Evolutionary conservation across 2,888 invertebrate species (phyloP).

Genomic region (Hipparchia semele): DNA sequence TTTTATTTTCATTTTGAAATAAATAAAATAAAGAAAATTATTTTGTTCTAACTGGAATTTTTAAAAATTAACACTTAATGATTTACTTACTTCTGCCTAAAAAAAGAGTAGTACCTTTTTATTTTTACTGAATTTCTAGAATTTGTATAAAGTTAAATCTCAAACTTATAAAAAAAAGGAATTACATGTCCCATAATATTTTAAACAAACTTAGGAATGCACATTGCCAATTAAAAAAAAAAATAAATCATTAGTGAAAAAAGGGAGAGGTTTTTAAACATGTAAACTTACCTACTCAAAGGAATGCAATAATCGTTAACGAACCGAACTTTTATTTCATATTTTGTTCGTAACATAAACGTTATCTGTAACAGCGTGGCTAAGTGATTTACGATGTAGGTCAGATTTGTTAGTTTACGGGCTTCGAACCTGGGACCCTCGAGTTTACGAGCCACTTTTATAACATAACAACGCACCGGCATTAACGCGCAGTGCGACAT

Average conservation of each 20-base stretch:
- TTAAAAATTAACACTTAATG: too few relatives aligned
- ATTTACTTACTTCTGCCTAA: too few relatives aligned
- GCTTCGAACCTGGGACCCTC: constrained; percentile 71
- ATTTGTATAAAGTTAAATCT: neutral
- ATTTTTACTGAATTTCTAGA: neutral
- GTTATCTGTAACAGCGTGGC: constrained; percentile 78
- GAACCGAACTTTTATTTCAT: constrained; percentile 48
- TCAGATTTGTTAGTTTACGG: constrained; percentile 82
- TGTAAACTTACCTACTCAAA: constrained; percentile 17
- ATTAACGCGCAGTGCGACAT: constrained; percentile 41
- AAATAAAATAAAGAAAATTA: too few relatives aligned
- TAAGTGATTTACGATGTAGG: constrained; percentile 81
- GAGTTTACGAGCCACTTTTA: constrained; percentile 72
- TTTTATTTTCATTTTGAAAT: too few relatives aligned
- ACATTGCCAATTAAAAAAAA: neutral
- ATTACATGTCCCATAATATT: neutral
- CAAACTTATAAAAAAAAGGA: neutral
- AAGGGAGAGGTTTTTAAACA: constrained; percentile 2
- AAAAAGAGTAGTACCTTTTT: neutral
- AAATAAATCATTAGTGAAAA: neutral
- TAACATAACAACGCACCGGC: constrained; percentile 63
- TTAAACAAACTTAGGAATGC: neutral
- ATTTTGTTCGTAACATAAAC: constrained; percentile 70
- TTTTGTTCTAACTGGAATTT: too few relatives aligned
- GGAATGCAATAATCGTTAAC: constrained; percentile 29